phyloP scores from a whole-genome alignment of 2,888 invertebrate genomes.

The Pheosia gnoma region DNA sequence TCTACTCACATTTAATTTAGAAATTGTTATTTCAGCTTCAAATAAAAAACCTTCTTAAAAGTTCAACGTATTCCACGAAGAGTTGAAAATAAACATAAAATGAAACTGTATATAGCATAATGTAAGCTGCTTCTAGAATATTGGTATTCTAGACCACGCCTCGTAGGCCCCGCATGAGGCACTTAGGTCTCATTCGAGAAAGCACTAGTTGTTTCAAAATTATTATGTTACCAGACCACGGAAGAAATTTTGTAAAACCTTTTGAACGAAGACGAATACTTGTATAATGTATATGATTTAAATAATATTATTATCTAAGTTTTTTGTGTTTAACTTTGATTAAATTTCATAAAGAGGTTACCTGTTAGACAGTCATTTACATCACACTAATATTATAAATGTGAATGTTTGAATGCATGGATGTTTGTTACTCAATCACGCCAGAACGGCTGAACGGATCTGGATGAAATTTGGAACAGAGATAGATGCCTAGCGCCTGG shows the following conservation, averaged over 20 bases:
- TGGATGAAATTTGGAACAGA: too few relatives aligned
- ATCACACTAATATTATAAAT: too few relatives aligned
- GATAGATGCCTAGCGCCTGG: too few relatives aligned
- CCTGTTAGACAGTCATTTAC: too few relatives aligned
- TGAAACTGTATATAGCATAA: constrained; percentile 32
- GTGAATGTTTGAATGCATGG: too few relatives aligned
- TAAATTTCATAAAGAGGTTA: too few relatives aligned
- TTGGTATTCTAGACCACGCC: constrained; percentile 54
- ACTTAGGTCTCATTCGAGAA: constrained; percentile 39
- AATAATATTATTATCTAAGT: too few relatives aligned
- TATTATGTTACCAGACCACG: constrained; percentile 21
- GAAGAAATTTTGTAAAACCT: constrained; percentile 8
- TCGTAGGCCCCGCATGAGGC: constrained; percentile 34
- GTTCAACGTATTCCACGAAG: not conserved
- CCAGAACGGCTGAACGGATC: too few relatives aligned
- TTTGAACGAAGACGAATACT: too few relatives aligned
- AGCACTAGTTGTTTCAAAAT: constrained; percentile 41
- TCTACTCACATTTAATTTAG: not conserved
- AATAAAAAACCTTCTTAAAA: not conserved
- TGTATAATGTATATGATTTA: too few relatives aligned
- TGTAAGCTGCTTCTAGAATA: constrained; percentile 58
- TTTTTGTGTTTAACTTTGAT: too few relatives aligned
- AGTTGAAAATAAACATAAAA: constrained; percentile 18
- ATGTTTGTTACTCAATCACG: too few relatives aligned
- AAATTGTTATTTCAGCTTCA: constrained; percentile 1